Evolutionary conservation across 2,888 invertebrate species (phyloP).

Genomic region (Nomada goodeniana): DNA sequence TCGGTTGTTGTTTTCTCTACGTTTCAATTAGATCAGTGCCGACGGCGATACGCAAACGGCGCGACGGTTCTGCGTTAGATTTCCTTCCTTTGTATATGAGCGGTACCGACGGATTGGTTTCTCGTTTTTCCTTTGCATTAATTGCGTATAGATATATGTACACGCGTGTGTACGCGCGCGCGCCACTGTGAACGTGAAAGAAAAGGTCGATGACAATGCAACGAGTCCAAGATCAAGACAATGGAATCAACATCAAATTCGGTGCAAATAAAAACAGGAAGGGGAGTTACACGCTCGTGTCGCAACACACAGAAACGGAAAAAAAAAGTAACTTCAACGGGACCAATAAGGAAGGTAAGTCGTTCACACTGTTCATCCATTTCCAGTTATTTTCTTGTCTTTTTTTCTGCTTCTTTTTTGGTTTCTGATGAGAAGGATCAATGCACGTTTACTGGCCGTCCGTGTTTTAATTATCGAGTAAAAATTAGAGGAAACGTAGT

Average conservation of each 20-base stretch:
- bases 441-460: not conserved
- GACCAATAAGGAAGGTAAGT: conserved; percentile 72
- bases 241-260: conserved; percentile 82
- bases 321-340: conserved; percentile 68
- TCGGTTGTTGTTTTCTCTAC: not conserved
- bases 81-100: not conserved
- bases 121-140: conserved; percentile 47
- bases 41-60: not conserved
- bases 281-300: conserved; percentile 78
- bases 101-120: conserved; percentile 20
- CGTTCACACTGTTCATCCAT: not conserved
- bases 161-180: conserved; percentile 33
- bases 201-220: conserved; percentile 74
- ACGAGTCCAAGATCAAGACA: conserved; percentile 80
- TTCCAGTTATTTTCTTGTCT: conserved; percentile 8
- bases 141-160: conserved; percentile 22
- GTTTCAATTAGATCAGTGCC: not conserved
- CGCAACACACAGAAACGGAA: conserved; percentile 64
- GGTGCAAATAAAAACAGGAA: conserved; percentile 73
- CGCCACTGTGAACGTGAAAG: conserved; percentile 42
- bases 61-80: conserved; percentile 20
- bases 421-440: not conserved
- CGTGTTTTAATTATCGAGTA: not conserved
- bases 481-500: not conserved
- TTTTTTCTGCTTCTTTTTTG: not conserved